These are phyloP conservation scores for Acanthis flammea DNA, from an alignment of 2,797 vertebrate species.

Conservation along the genomic window DNA sequence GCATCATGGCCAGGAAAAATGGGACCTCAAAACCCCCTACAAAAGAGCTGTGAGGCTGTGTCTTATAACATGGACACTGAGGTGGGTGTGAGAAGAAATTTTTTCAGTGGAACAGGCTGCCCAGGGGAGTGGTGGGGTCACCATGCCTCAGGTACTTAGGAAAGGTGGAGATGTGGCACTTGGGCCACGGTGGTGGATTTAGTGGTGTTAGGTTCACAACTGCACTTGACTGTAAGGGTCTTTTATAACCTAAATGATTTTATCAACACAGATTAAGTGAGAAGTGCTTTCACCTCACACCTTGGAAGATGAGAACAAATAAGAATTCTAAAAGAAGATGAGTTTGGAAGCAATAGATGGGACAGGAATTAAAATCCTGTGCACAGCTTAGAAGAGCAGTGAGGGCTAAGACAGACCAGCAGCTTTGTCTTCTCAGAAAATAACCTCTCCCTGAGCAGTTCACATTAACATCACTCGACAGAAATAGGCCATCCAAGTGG, in stretches of 20 bases:
- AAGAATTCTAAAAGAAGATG: not conserved
- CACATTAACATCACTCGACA: slow-evolving; percentile 8
- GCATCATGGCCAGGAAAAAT: accelerated
- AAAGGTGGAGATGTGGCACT: not conserved
- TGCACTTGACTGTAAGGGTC: not conserved
- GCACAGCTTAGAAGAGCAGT: not conserved
- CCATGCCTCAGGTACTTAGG: not conserved
- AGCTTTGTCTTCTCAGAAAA: not conserved
- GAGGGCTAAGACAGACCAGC: not conserved
- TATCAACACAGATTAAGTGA: not conserved
- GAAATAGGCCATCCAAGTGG: slow-evolving; percentile 4
- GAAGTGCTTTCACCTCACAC: not conserved
- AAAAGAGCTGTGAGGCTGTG: not conserved
- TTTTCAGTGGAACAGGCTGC: not conserved
- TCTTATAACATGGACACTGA: accelerated
- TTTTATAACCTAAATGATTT: not conserved
- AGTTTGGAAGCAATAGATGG: not conserved
- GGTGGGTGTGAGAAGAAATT: not conserved
- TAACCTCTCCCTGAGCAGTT: not conserved
- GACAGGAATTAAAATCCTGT: not conserved
- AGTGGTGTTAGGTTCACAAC: not conserved
- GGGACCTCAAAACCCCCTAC: accelerated
- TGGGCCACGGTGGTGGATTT: not conserved
- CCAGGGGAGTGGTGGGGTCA: not conserved
- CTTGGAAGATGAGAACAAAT: not conserved